Conservation (phyloP, 2,113 vertebrate species). For the Micronycteris hirsuta region DNA sequence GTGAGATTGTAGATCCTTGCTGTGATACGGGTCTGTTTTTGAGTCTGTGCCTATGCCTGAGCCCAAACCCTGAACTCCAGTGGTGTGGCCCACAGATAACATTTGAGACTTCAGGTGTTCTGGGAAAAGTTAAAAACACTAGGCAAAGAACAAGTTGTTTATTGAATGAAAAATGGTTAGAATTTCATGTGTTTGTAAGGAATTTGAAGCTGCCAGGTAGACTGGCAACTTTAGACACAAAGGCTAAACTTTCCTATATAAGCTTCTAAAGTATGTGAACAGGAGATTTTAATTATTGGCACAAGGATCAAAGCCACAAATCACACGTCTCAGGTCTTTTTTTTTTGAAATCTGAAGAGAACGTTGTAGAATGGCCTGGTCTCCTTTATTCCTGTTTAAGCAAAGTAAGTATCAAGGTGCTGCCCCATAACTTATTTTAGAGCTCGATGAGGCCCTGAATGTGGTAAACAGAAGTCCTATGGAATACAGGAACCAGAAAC, state of each 20-base stretch:
- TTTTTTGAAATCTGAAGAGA: background rate
- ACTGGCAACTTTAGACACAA: background rate
- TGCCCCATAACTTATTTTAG: background rate
- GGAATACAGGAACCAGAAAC: background rate
- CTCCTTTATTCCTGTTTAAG: background rate
- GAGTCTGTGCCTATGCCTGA: background rate
- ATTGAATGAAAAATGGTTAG: background rate
- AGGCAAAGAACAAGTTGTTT: background rate
- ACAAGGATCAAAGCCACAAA: background rate
- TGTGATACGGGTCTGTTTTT: background rate
- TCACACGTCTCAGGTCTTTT: background rate
- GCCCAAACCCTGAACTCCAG: background rate
- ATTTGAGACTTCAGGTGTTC: background rate
- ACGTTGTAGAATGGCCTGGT: background rate
- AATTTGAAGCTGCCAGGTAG: background rate
- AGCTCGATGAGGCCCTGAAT: background rate
- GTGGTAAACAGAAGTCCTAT: background rate
- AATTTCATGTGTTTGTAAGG: background rate
- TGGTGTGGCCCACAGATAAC: background rate
- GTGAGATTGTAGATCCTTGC: background rate
- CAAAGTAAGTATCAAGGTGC: background rate
- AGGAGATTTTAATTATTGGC: background rate
- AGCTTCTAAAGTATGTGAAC: background rate
- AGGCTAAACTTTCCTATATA: background rate
- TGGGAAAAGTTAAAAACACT: background rate